A percentile compares a stretch with the other conserved stretches of the same genome.
Evolutionary conservation across 2,888 invertebrate species (phyloP).

Genomic region (Seira musarum): DNA sequence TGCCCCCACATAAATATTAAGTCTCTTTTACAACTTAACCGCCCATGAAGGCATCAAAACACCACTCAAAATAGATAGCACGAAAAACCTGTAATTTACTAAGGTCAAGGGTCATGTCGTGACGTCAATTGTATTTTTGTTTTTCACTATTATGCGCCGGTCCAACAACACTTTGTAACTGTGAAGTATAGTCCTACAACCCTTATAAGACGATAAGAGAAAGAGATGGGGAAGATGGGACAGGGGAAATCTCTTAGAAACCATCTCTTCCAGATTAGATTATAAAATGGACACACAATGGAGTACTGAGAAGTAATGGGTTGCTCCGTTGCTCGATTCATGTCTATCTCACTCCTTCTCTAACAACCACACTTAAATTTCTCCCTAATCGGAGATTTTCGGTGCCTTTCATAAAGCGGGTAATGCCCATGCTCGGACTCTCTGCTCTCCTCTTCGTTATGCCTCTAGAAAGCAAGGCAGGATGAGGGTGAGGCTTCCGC

Average conservation of each 20-base stretch:
- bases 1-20: constrained; percentile 55
- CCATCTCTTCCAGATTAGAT: constrained; percentile 38
- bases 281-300: constrained; percentile 29
- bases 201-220: constrained; percentile 5
- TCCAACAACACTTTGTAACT: constrained; percentile 38
- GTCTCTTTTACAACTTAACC: constrained; percentile 38
- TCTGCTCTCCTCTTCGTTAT: neutral
- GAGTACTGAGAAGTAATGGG: constrained; percentile 20
- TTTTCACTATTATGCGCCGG: constrained; percentile 61
- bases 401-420: constrained; percentile 44
- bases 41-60: constrained; percentile 47
- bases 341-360: constrained; percentile 28
- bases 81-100: constrained; percentile 47
- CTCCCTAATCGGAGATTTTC: constrained; percentile 42
- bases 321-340: constrained; percentile 10
- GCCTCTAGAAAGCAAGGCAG: constrained; percentile 28
- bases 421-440: constrained; percentile 59
- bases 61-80: constrained; percentile 46
- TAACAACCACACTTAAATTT: constrained; percentile 19
- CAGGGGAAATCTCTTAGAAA: constrained; percentile 28
- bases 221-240: constrained; percentile 38
- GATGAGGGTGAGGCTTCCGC: constrained; percentile 58
- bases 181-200: neutral
- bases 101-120: constrained; percentile 69
- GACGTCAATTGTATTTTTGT: constrained; percentile 68